A percentile compares a stretch with the other conserved stretches of the same genome.
phyloP scores from a whole-genome alignment of 2,113 vertebrate genomes.

The Spheniscus mendiculus region DNA sequence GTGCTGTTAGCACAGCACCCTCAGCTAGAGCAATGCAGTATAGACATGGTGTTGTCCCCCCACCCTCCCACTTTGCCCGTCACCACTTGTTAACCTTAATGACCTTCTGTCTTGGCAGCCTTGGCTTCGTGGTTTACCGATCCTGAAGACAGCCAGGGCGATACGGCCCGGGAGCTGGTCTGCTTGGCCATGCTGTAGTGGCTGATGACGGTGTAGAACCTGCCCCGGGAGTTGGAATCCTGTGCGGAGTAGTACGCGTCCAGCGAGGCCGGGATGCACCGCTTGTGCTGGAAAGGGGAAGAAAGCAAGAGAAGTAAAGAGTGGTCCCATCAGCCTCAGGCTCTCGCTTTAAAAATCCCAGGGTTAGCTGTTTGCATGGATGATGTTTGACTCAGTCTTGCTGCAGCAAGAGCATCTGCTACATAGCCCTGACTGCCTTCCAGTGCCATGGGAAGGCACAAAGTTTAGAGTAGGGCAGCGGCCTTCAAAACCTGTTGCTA shows the following conservation, averaged over 20 bases:
- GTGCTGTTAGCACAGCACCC: constrained; percentile 39
- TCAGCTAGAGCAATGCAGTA: constrained; percentile 60
- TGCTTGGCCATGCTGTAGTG: constrained; percentile 99
- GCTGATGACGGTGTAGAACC: constrained; percentile 99
- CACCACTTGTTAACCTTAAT: constrained; percentile 74
- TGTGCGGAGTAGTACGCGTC: constrained; percentile 96
- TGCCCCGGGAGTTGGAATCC: constrained; percentile 91
- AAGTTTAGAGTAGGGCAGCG: not conserved
- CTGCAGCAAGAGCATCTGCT: not conserved
- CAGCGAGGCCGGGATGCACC: constrained; percentile 95
- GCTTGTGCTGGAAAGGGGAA: constrained; percentile 86
- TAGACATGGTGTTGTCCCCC: not conserved
- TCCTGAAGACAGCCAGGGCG: constrained; percentile 92
- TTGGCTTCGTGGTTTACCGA: constrained; percentile 86
- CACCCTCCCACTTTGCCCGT: not conserved
- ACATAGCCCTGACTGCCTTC: not conserved
- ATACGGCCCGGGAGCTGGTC: constrained; percentile 92
- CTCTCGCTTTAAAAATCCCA: not conserved
- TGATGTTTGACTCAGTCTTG: not conserved
- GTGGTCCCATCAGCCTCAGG: not conserved
- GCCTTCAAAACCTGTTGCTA: not conserved
- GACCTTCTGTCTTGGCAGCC: constrained; percentile 86
- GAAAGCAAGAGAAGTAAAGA: not conserved
- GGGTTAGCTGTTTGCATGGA: not conserved
- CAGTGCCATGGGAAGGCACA: not conserved